Base-by-base conservation (phyloP, 2,888 invertebrate species). In the Congeria kusceri region DNA sequence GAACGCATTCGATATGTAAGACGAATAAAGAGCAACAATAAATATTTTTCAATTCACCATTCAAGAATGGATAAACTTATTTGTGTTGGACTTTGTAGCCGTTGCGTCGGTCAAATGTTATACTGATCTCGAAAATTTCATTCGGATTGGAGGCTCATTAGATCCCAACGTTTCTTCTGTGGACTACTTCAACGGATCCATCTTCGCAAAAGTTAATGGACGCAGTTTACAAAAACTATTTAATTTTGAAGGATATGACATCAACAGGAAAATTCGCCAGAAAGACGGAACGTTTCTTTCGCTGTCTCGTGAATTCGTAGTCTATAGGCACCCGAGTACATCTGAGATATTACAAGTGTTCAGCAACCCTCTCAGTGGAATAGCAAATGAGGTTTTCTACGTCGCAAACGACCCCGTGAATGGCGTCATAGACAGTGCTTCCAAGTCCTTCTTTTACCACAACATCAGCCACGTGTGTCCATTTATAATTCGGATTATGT, bases 371-470 rank as follows among this genome's bases (percentile, higher is more conserved):
- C 71, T 69, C 47, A 80, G 78, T 7, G 29, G 25, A 1, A 47
- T 65, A 7, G 61, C 83, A 18, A 87, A 87, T 63, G 85, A 87
- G 59, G 74, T 87, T 3, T 87, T 87, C 53, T 57, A 47, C 44
- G 82, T 87, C 1, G 76, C 78, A 1, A 87, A 87, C 57, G 79
- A 87, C 44, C 87, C 87, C 0, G 87, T 86, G 0, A 82, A 87
- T 61, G 77, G 44, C 4, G 44, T 74, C 20, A 59, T 84, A 29
- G 25, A 46, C 53, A 53, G 53, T 25, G 23, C 53, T 25, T 18
- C 53, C 5, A 20, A 5, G 23, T 23, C 23, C 9, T 53, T 53
- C 9, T 53, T 25, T 20, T 53, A 20, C 53, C 53, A 20, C n/a
- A 20, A 20, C 9, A 53, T 9, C 66, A 9, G 18, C 75, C 47